Evolutionary conservation across 2,888 invertebrate species (phyloP).

Genomic region (Erynnis tages): DNA sequence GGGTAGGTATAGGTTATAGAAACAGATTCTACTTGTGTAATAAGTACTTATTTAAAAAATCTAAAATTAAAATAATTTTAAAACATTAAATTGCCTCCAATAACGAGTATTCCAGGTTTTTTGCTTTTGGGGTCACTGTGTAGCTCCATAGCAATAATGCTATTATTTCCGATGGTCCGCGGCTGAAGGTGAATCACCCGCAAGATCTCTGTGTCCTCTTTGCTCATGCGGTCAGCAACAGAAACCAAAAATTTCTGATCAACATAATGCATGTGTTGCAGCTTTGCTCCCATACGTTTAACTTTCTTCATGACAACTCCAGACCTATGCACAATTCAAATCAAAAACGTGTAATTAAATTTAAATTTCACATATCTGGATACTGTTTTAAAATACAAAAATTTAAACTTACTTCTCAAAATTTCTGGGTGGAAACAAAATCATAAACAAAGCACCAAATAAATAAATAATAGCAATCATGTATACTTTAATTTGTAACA

Average conservation of each 20-base stretch:
- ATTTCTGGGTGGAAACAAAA: constrained; percentile 69
- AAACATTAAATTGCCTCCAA: constrained; percentile 52
- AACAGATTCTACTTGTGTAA: no score
- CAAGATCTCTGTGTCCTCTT: constrained; percentile 53
- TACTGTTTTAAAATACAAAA: no score
- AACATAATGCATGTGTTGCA: constrained; percentile 47
- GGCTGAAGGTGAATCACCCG: constrained; percentile 47
- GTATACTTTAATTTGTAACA: constrained; percentile 67
- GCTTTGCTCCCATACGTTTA: constrained; percentile 41
- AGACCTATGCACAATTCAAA: constrained; percentile 52
- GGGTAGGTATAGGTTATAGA: no score
- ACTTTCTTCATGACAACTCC: constrained; percentile 61
- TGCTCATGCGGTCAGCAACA: constrained; percentile 42
- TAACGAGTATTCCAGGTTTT: constrained; percentile 69
- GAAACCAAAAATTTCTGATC: constrained; percentile 41
- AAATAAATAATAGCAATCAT: constrained; percentile 58
- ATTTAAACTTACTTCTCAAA: constrained; percentile 50
- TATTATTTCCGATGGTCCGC: constrained; percentile 53
- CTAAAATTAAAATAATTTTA: not conserved
- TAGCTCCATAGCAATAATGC: constrained; percentile 60
- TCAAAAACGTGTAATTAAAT: no score
- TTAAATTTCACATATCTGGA: no score
- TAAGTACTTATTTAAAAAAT: no score
- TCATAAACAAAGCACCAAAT: constrained; percentile 61
- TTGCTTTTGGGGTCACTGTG: constrained; percentile 59